Evolutionary conservation across 2,888 invertebrate genomes (phyloP).

Genomic region (Mycalesis mineus): DNA sequence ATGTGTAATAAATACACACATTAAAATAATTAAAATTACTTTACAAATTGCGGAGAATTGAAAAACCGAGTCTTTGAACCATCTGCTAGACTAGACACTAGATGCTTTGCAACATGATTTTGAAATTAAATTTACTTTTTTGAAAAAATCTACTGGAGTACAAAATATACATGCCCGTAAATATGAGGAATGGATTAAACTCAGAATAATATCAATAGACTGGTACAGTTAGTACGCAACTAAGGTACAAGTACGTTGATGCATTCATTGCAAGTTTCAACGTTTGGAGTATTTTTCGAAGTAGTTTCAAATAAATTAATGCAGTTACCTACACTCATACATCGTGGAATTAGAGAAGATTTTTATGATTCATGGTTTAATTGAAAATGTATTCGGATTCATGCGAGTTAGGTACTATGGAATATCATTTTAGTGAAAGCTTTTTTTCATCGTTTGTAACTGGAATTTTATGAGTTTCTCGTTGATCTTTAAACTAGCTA

Average conservation of each 20-base stretch:
- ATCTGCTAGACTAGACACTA: too few species aligned
- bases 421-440: background rate
- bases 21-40: too few species aligned
- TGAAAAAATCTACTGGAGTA: background rate
- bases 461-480: background rate
- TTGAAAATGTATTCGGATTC: conserved; percentile 8
- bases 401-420: background rate
- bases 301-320: conserved; percentile 10
- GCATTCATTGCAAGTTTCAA: background rate
- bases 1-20: too few species aligned
- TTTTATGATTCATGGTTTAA: conserved; percentile 9
- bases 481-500: too few species aligned
- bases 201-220: background rate
- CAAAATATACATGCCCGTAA: background rate
- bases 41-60: too few species aligned
- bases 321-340: conserved; percentile 6
- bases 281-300: conserved; percentile 2
- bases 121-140: background rate
- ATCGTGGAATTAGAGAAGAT: conserved; percentile 6
- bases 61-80: too few species aligned
- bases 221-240: background rate
- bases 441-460: background rate
- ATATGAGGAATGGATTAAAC: background rate
- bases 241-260: background rate
- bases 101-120: background rate